Evolutionary conservation across 2,113 vertebrate genomes (phyloP).

Genomic region (Mormoops blainvillei): DNA sequence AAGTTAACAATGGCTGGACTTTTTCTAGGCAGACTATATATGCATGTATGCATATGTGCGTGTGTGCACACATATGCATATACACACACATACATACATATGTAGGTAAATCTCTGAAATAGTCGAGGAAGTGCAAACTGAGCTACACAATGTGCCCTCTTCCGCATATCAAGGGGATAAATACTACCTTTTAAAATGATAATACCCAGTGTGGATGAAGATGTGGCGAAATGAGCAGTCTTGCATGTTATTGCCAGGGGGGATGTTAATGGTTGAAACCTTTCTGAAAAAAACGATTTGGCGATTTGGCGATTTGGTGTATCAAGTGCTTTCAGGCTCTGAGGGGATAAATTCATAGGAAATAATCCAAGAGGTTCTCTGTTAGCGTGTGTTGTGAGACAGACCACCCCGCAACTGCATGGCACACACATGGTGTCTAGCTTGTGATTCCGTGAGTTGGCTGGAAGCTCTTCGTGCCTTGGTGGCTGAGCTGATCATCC

Average conservation of each 20-base stretch:
- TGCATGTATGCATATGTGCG: too few relatives aligned
- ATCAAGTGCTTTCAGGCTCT: neutral
- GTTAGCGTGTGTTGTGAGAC: neutral
- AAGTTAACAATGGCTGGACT: neutral
- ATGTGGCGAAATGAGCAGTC: neutral
- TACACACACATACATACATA: too few relatives aligned
- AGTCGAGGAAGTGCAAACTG: neutral
- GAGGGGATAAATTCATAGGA: too few relatives aligned
- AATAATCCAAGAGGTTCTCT: neutral
- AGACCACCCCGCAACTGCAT: neutral
- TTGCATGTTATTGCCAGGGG: neutral
- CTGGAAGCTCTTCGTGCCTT: neutral
- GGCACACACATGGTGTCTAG: neutral
- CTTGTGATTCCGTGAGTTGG: fast-evolving
- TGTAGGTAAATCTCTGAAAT: neutral
- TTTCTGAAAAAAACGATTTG: neutral
- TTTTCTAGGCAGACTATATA: too few relatives aligned
- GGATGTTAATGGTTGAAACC: neutral
- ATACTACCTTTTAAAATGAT: neutral
- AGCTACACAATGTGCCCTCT: neutral
- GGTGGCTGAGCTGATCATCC: neutral
- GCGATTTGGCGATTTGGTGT: too few relatives aligned
- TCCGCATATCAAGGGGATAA: neutral
- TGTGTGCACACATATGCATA: too few relatives aligned
- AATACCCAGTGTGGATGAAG: neutral